Evolutionary conservation across 2,113 vertebrate species (phyloP).

Genomic region (Scalopus aquaticus): DNA sequence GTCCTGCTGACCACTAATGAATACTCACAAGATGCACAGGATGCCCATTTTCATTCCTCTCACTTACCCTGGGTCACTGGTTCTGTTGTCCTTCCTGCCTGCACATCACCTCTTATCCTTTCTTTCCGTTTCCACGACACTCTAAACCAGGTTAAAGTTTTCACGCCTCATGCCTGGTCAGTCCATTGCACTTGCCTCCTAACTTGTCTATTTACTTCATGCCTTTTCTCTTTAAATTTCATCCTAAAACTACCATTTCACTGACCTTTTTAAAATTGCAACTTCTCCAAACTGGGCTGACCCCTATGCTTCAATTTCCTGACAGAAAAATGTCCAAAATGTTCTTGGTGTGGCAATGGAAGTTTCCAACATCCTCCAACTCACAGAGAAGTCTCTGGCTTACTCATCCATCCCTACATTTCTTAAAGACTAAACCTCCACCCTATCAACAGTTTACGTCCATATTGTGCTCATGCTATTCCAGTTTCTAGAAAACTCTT

Average conservation of each 20-base stretch:
- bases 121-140: neutral
- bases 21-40: neutral
- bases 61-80: neutral
- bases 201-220: neutral
- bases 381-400: neutral
- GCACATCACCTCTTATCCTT: neutral
- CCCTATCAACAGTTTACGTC: neutral
- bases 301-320: neutral
- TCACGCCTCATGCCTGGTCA: neutral
- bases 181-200: neutral
- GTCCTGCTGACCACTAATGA: neutral
- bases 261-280: neutral
- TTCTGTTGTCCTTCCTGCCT: neutral
- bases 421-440: neutral
- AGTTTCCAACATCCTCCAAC: neutral
- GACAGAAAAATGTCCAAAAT: neutral
- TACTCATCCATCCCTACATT: neutral
- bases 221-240: neutral
- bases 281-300: neutral
- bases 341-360: neutral
- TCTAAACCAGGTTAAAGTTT: neutral
- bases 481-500: neutral
- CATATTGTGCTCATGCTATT: neutral
- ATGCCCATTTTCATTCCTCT: neutral
- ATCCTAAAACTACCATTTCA: neutral